A percentile compares a stretch with the other conserved stretches of the same genome.
Evolutionary conservation across 2,888 invertebrate genomes (phyloP).

Genomic region (Branchellion lobata): DNA sequence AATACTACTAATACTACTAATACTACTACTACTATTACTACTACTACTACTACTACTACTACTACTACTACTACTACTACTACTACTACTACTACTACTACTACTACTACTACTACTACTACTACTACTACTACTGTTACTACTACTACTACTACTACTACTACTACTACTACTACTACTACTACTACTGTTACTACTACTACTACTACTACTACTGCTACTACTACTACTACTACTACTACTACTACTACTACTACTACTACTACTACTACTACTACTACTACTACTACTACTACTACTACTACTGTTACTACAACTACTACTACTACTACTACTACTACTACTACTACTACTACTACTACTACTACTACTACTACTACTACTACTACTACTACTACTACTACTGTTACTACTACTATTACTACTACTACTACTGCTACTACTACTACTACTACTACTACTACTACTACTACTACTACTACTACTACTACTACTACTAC

Average conservation of each 20-base stretch:
- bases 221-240: constrained; percentile 36
- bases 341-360: constrained; percentile 46
- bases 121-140: constrained; percentile 47
- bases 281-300: too few relatives aligned
- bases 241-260: constrained; percentile 47
- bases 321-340: constrained; percentile 47
- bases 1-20: too few relatives aligned
- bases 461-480: too few relatives aligned
- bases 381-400: constrained; percentile 15
- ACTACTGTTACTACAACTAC: too few relatives aligned
- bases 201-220: constrained; percentile 6
- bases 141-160: constrained; percentile 46
- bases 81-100: constrained; percentile 47
- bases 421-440: too few relatives aligned
- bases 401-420: neutral
- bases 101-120: constrained; percentile 47
- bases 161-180: constrained; percentile 42
- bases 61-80: constrained; percentile 47
- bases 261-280: constrained; percentile 47
- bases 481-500: too few relatives aligned
- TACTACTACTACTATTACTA: constrained; percentile 8
- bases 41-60: constrained; percentile 45
- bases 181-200: constrained; percentile 24
- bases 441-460: too few relatives aligned
- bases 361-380: constrained; percentile 30